Evolutionary conservation across 2,113 vertebrate species (phyloP).

Genomic region (Chiloscyllium plagiosum): DNA sequence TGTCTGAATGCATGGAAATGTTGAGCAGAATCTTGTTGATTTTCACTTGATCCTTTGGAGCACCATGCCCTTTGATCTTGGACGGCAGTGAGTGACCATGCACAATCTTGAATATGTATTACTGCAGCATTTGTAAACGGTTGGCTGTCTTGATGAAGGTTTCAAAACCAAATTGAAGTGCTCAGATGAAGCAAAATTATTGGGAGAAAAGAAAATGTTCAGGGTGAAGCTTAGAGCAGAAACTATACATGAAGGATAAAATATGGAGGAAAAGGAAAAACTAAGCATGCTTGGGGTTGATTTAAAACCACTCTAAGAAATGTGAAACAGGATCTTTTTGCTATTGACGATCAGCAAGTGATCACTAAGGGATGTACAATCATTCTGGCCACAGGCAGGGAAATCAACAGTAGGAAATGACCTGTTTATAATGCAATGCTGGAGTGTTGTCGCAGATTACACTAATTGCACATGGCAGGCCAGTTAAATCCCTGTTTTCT

Average conservation of each 20-base stretch:
- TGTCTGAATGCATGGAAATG: not conserved
- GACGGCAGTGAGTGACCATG: not conserved
- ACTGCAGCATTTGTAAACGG: not conserved
- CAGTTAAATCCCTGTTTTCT: not conserved
- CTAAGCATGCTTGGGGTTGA: not conserved
- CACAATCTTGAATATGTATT: not conserved
- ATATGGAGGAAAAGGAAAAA: not conserved
- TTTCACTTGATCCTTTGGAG: not conserved
- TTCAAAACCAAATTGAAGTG: not conserved
- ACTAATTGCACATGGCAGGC: not conserved
- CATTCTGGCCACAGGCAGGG: not conserved
- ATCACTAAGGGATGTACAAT: not conserved
- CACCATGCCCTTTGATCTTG: not conserved
- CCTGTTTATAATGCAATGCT: too few species aligned
- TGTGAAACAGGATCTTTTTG: not conserved
- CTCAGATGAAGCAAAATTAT: not conserved
- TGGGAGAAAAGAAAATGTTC: not conserved
- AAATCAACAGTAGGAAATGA: too few species aligned
- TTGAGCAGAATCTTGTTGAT: not conserved
- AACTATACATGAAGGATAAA: too few species aligned
- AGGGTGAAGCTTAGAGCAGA: not conserved
- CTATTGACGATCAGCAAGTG: too few species aligned
- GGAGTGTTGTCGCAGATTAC: not conserved
- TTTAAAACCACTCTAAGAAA: not conserved
- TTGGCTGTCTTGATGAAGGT: not conserved